Evolutionary conservation across 2,888 invertebrate genomes (phyloP), one percentile per base, ranked within the genome.

Genomic region (Luperina testacea): DNA sequence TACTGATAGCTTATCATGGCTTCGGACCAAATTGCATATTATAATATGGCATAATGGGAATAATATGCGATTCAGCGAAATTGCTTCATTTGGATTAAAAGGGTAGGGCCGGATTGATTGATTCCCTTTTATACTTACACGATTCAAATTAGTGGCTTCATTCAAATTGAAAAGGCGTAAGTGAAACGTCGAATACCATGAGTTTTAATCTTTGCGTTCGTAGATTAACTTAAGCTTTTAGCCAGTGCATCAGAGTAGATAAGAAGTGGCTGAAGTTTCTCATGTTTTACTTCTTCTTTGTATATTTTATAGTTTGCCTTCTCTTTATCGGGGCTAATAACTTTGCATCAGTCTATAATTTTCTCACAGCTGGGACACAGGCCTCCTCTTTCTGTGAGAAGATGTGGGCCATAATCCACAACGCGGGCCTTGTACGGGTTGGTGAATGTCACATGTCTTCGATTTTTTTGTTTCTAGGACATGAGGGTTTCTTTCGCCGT

Each of bases 41-140:
- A 38, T n/a, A 32, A 65, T 38, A 57, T 51, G 32, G 42, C 20
- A 27, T 79, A 67, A 53, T 45, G 6, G 32, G 13, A 32, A 67
- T 59, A 59, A 77, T 53, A n/a, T 6, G 24, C 20, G 78, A 51
- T 27, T 79, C 20, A n/a, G 48, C 8, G 1, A n/a, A 65, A 79
- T 59, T 65, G 65, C 77, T 65, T 77, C 15, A 67, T 48, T 77
- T 38, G 59, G 51, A 80, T 80, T 78, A 27, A 65, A 67, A 82
- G 57, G 63, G 53, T 64, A n/a, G 51, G 79, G 42, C 20, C 24
- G 15, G n/a, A 59, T 59, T 82, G 42, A 77, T 38, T 48, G 48
- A 82, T 82, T 51, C 8, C 32, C 15, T 38, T 69, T 57, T 42
- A 53, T 77, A 45, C 17, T 59, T 24, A 24, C 48, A 32, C 24